A percentile compares a stretch with the other conserved stretches of the same genome.
phyloP scores from a whole-genome alignment of 2,113 vertebrate genomes.

The Xenopus laevis region DNA sequence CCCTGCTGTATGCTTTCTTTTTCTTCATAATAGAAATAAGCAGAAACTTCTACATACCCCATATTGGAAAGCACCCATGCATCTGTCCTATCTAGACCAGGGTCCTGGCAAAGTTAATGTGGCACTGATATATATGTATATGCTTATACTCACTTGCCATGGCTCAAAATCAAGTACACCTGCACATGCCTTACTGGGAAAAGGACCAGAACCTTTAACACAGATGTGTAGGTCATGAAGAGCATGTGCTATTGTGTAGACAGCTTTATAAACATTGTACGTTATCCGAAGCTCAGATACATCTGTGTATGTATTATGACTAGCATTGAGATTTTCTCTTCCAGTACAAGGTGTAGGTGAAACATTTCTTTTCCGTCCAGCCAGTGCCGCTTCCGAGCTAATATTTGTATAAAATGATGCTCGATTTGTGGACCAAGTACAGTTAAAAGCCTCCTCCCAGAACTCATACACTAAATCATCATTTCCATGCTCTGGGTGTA shows the following conservation, averaged over 20 bases:
- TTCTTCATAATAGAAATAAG: too few relatives aligned
- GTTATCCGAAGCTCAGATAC: constrained; percentile 76
- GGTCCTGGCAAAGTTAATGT: too few relatives aligned
- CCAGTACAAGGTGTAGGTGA: constrained; percentile 66
- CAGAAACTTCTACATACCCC: too few relatives aligned
- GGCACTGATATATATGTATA: too few relatives aligned
- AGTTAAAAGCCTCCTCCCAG: constrained; percentile 79
- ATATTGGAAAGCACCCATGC: too few relatives aligned
- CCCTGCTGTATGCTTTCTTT: too few relatives aligned
- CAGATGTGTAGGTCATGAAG: constrained; percentile 70
- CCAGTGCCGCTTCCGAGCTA: constrained; percentile 47
- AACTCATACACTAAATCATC: constrained; percentile 73
- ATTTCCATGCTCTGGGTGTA: constrained; percentile 62
- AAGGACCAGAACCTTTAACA: constrained; percentile 58
- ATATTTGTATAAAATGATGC: constrained; percentile 53
- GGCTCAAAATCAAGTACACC: constrained; percentile 71
- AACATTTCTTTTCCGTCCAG: constrained; percentile 43
- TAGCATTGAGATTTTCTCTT: constrained; percentile 58
- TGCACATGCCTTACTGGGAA: constrained; percentile 57
- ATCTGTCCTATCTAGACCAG: too few relatives aligned
- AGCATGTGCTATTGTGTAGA: constrained; percentile 74
- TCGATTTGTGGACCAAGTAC: constrained; percentile 62
- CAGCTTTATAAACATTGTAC: constrained; percentile 79
- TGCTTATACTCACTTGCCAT: constrained; percentile 66
- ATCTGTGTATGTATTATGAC: constrained; percentile 75